phyloP scores from a whole-genome alignment of 2,113 vertebrate genomes.

The Callipepla californica region DNA sequence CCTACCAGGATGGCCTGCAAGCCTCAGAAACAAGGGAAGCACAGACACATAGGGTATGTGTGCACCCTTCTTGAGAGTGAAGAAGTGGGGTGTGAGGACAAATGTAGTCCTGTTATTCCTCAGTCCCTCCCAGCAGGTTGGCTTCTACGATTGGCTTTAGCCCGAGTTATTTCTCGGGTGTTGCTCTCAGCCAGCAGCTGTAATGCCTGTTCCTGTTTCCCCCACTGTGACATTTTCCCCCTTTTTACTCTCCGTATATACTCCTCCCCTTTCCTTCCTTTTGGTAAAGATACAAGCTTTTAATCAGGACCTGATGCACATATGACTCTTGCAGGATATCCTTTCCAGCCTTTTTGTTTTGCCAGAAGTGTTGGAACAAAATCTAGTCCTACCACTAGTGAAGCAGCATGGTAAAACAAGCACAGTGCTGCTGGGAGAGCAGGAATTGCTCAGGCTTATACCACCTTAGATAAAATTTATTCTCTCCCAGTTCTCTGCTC shows the following conservation, averaged over 20 bases:
- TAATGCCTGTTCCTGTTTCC: background rate
- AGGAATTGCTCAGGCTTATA: background rate
- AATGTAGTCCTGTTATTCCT: background rate
- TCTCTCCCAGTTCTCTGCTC: background rate
- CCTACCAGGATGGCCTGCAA: slow-evolving; percentile 80
- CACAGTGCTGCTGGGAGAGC: background rate
- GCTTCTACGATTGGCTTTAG: background rate
- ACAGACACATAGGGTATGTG: slow-evolving; percentile 77
- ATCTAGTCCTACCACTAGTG: background rate
- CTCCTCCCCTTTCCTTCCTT: slow-evolving; percentile 40
- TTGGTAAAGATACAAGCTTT: slow-evolving; percentile 12
- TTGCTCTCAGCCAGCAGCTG: background rate
- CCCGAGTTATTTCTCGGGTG: background rate
- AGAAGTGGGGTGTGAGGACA: background rate
- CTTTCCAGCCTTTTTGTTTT: slow-evolving; percentile 20
- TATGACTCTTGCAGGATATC: slow-evolving; percentile 17
- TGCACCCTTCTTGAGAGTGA: accelerated
- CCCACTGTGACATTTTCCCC: background rate
- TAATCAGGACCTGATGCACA: background rate
- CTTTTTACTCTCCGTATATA: background rate
- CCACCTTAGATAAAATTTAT: background rate
- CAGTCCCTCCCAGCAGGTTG: background rate
- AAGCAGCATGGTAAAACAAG: background rate
- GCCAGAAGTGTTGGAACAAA: slow-evolving; percentile 7
- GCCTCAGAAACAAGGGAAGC: slow-evolving; percentile 42